These are phyloP conservation scores for Tenthredo notha DNA, from an alignment of 2,888 invertebrate species.

Conservation along the genomic window DNA sequence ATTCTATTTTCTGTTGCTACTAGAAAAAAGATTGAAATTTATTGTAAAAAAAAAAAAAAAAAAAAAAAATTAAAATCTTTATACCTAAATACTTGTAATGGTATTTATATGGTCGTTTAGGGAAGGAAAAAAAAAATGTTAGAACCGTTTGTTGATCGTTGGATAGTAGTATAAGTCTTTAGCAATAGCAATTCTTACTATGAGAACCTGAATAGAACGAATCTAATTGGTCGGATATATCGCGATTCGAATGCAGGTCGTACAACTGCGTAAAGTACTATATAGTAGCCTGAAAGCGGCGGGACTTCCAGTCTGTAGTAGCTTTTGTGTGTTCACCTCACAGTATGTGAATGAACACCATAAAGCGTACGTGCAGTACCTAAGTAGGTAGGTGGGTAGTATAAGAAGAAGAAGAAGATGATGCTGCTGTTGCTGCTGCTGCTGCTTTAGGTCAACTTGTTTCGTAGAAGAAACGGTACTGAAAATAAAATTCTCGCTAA, in stretches of 20 bases:
- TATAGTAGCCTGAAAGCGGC: neutral
- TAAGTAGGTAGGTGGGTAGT: conserved; percentile 20
- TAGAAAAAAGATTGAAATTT: neutral
- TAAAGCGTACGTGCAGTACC: conserved; percentile 20
- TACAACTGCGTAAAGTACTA: neutral
- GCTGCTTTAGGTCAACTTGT: conserved; percentile 30
- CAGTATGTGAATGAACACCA: conserved; percentile 5
- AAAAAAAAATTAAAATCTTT: neutral
- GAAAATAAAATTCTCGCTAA: neutral
- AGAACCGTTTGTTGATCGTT: conserved; percentile 32
- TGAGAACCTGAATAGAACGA: conserved; percentile 23
- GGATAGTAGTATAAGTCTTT: neutral
- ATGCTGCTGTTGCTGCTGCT: neutral
- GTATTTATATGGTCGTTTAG: neutral
- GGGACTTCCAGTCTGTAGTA: neutral
- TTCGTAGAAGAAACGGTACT: conserved; percentile 43
- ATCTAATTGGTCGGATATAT: conserved; percentile 11
- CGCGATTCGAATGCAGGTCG: conserved; percentile 20
- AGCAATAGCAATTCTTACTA: too few relatives aligned
- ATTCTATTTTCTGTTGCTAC: neutral
- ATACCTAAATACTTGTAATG: neutral
- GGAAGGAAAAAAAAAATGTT: neutral
- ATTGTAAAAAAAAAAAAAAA: neutral
- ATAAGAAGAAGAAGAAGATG: neutral
- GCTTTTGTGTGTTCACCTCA: neutral